A percentile compares a stretch with the other conserved stretches of the same genome.
Conservation (phyloP, 2,113 vertebrate genomes). For the Heterochromis multidens region DNA sequence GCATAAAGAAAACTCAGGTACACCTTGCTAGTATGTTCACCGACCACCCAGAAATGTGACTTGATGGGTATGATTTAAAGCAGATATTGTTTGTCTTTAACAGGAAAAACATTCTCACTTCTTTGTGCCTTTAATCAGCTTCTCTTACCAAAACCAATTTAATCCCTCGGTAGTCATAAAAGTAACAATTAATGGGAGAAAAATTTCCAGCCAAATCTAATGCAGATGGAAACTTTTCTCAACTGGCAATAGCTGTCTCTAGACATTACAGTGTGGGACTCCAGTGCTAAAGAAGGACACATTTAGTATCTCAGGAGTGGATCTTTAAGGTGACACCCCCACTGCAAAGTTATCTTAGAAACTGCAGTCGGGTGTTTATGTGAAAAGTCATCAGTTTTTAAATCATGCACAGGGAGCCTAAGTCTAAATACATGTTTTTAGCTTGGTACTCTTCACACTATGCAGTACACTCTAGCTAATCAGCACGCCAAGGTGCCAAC, state of each 20-base stretch:
- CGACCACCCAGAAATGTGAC: slow-evolving; percentile 47
- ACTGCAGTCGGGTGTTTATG: too few relatives aligned
- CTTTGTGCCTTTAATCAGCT: background rate
- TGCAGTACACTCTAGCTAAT: background rate
- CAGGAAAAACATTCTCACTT: background rate
- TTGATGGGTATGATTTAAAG: slow-evolving; percentile 36
- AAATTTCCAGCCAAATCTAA: background rate
- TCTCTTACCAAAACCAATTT: slow-evolving; percentile 2
- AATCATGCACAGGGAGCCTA: background rate
- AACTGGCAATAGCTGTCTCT: background rate
- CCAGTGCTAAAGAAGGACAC: background rate
- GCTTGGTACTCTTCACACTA: background rate
- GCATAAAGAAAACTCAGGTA: slow-evolving; percentile 20
- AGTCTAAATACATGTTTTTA: background rate
- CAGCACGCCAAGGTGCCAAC: background rate
- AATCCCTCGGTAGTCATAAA: slow-evolving; percentile 13
- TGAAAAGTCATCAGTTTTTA: background rate
- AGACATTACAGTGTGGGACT: background rate
- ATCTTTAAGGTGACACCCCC: background rate
- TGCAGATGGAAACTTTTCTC: slow-evolving; percentile 29
- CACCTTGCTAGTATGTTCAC: too few relatives aligned
- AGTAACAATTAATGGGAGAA: background rate
- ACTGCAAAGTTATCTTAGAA: background rate
- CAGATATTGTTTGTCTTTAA: slow-evolving; percentile 30
- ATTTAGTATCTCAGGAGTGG: background rate